These are phyloP conservation scores for Ptilodon capucinus DNA, from an alignment of 2,888 invertebrate genomes.

Conservation along the genomic window DNA sequence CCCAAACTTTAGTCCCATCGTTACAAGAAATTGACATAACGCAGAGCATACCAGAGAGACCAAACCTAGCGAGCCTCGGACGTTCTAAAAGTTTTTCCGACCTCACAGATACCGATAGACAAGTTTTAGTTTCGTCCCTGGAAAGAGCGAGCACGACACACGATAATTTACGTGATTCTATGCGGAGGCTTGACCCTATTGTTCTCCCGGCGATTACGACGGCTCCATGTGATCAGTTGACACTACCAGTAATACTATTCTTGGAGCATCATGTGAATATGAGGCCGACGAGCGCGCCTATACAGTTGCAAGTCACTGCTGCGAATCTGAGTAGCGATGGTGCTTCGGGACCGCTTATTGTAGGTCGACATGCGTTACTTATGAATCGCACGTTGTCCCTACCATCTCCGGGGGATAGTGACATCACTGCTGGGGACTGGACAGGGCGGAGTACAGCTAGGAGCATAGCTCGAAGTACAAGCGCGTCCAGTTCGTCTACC, in stretches of 20 bases:
- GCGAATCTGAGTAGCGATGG: conserved; percentile 71
- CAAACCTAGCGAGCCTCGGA: conserved; percentile 45
- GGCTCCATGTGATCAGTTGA: conserved; percentile 62
- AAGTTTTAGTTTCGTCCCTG: conserved; percentile 47
- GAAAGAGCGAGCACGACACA: conserved; percentile 61
- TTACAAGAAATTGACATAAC: conserved; percentile 45
- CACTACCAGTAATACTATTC: conserved; percentile 74
- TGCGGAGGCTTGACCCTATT: conserved; percentile 74
- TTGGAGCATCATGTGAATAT: conserved; percentile 73
- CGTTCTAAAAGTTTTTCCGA: conserved; percentile 74
- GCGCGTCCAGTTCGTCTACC: conserved; percentile 67
- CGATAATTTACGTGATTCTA: conserved; percentile 68
- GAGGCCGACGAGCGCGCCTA: conserved; percentile 74
- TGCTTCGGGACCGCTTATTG: conserved; percentile 68
- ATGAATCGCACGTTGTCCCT: conserved; percentile 73
- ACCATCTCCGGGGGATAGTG: conserved; percentile 73
- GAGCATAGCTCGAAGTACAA: conserved; percentile 64
- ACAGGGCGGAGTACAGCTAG: conserved; percentile 62
- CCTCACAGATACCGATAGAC: conserved; percentile 53
- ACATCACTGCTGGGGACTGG: conserved; percentile 66
- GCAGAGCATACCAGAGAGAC: conserved; percentile 43
- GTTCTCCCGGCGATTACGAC: conserved; percentile 65
- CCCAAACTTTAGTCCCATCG: conserved; percentile 41
- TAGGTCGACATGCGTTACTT: conserved; percentile 67
- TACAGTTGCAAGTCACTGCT: conserved; percentile 74